Conservation (phyloP, 2,797 vertebrate species). For the Gastrophryne carolinensis region DNA sequence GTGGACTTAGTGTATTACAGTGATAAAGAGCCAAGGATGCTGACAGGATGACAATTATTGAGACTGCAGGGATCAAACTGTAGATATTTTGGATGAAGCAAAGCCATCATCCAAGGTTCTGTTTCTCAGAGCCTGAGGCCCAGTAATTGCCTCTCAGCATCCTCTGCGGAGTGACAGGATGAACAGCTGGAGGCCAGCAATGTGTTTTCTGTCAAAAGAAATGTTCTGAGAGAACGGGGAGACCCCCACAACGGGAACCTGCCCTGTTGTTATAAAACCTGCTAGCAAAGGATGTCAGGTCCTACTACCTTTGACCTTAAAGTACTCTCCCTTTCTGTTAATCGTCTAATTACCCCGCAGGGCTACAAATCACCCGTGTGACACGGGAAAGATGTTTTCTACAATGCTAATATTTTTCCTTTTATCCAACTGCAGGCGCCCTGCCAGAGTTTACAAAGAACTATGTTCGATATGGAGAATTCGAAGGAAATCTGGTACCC, state of each 20-base stretch:
- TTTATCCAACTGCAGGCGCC: slow-evolving; percentile 16
- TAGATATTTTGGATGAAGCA: background rate
- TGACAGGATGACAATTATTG: too few species aligned
- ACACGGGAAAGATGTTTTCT: slow-evolving; percentile 52
- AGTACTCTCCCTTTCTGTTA: slow-evolving; percentile 52
- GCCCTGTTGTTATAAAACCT: slow-evolving; percentile 73
- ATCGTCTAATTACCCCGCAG: slow-evolving; percentile 19
- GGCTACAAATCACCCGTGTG: slow-evolving; percentile 53
- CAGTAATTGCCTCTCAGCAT: slow-evolving; percentile 73
- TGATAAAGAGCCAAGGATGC: too few species aligned
- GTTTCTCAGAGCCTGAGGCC: slow-evolving; percentile 69
- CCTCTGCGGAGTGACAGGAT: slow-evolving; percentile 75
- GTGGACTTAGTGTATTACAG: too few species aligned
- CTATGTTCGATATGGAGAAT: too few species aligned
- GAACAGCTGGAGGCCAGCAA: slow-evolving; percentile 71
- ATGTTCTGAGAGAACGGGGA: slow-evolving; percentile 50
- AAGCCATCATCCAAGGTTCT: background rate
- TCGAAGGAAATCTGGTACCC: too few species aligned
- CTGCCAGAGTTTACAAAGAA: background rate
- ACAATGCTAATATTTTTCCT: slow-evolving; percentile 60
- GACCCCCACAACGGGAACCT: slow-evolving; percentile 63
- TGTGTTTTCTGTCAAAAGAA: slow-evolving; percentile 58
- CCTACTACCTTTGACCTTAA: slow-evolving; percentile 68
- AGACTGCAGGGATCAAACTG: too few species aligned
- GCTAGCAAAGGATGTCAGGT: slow-evolving; percentile 64